Base-by-base conservation (phyloP, 2,797 vertebrate species). In the Rhinoraja longicauda region DNA sequence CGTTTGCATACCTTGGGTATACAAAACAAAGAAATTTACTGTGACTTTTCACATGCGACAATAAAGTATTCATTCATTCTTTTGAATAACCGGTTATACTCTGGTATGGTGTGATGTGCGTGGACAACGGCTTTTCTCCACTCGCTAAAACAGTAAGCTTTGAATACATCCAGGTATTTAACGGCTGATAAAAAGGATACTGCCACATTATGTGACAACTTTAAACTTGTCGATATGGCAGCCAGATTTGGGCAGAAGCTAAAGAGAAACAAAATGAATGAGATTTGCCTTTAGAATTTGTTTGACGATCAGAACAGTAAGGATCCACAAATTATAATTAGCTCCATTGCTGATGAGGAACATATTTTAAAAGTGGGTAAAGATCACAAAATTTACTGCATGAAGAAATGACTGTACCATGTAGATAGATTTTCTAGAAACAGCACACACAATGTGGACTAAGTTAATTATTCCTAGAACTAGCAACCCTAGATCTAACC, bases 241-340 rank as follows among this genome's bases (percentile, higher is more conserved):
- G 98, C 98, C 77, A 99, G 95, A 94, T 99, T 99, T 81, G 99
- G 99, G 94, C 99, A 99, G 95, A 99, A 99, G 94, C 98, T 99
- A 94, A 0, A 93, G 93, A 24, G 70, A 73, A 72, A 21, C 70
- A 72, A 72, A 21, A 72, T 45, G 45, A 21, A 72, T 4, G 45
- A 21, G 19, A 73, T 24, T 73, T 21, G 21, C 6, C 70, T 73
- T 73, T 6, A 21, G 7, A 26, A 73, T 1, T 26, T 81, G 45
- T 45, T n/a, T 76, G 29, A 62, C 62, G 29, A 64, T 64, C 26
- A 17, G 12, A 84, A 84, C 70, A 73, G 53, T 9, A 82, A 88
- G 17, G 84, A 84, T 6, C 12, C 53, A 81, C 6, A 57, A 26
- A 9, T 1, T 39, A 57, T 9, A 81, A 19, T 39, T 24, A 24